Base-by-base conservation (phyloP, 2,888 invertebrate genomes). In the Trichopria drosophilae region DNA sequence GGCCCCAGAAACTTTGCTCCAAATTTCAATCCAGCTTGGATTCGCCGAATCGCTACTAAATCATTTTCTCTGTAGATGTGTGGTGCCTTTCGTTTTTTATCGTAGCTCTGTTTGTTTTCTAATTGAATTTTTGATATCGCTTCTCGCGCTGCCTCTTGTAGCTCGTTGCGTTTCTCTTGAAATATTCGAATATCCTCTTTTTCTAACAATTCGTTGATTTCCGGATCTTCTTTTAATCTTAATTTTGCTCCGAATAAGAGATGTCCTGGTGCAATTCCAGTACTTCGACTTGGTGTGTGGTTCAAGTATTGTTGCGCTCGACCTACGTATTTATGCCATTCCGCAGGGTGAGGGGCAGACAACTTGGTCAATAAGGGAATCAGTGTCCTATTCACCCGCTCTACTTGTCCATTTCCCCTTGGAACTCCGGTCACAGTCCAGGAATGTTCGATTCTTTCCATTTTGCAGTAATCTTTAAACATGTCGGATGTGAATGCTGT, bases 401-500 rank as follows among this genome's bases (percentile, higher is more conserved):
- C 24, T 24, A 24, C 24, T 10, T 24, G 24, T 6, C 24, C 24
- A 10, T 24, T 24, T 6, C 24, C 24, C 24, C 24, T 6, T 24
- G 24, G 24, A 24, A 24, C 24, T 24, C 24, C 24, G 10, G 24
- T 24, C 7, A 10, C 10, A 24, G 10, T 24, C 10, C 24, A 36
- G 3, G 64, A 48, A 44, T 69, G 68, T 29, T 63, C 42, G 13
- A 75, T 72, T 1, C 56, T 55, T 45, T 74, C 67, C 3, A 60
- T 60, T 13, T 60, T 26, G 54, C 72, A 72, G 50, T 72, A 73
- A 1, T 64, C 51, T 52, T 59, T 13, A 42, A 75, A 75, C 1
- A 63, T 64, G 13, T 62, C 43, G 4, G 70, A 65, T 0, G 68
- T 70, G 49, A 68, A 76, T 2, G 75, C 72, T 3, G 69, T 57